phyloP scores from a whole-genome alignment of 2,113 vertebrate species.

The Sprattus sprattus region DNA sequence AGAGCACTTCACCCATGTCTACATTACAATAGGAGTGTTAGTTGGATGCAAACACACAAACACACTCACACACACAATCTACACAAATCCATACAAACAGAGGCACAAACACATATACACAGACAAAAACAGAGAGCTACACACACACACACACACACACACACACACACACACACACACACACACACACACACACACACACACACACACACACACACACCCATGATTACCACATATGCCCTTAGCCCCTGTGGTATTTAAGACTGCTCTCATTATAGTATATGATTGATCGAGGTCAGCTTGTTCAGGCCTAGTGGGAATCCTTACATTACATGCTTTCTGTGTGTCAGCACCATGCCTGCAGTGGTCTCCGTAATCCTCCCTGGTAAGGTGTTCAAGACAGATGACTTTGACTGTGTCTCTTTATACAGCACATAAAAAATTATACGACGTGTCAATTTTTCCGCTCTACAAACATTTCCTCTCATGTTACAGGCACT shows the following conservation, averaged over 20 bases:
- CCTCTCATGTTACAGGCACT: background rate
- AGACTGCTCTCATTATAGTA: background rate
- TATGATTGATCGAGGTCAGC: slow-evolving; percentile 12
- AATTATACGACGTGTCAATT: background rate
- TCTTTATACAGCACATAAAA: slow-evolving; percentile 9
- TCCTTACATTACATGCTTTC: background rate
- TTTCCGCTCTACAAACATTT: background rate
- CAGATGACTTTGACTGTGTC: background rate
- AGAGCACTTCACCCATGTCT: background rate
- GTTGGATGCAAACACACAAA: background rate
- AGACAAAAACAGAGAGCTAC: background rate
- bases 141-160: background rate
- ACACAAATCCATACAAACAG: background rate
- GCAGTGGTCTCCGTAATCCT: background rate
- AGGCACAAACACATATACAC: background rate
- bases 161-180: background rate
- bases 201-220: background rate
- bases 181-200: background rate
- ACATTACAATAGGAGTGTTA: background rate
- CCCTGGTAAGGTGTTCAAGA: background rate
- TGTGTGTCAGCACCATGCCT: background rate
- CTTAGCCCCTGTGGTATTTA: background rate
- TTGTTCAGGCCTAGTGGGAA: background rate
- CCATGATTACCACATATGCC: background rate
- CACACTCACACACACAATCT: background rate